A percentile compares a stretch with the other conserved stretches of the same genome.
phyloP scores from a whole-genome alignment of 2,888 invertebrate species.

The Lordiphosa fenestrarum region DNA sequence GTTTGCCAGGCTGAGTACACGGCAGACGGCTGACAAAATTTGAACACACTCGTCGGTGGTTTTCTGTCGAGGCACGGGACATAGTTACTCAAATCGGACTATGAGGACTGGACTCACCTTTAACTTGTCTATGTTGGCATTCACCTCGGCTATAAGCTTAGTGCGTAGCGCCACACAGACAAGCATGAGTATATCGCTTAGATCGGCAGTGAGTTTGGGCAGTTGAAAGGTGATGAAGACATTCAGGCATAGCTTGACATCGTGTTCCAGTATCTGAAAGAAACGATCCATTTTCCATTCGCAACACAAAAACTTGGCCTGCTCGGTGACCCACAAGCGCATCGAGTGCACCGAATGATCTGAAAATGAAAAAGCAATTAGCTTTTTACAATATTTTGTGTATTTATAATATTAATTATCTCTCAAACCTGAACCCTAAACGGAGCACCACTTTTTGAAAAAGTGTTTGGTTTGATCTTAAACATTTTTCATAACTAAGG shows the following conservation, averaged over 20 bases:
- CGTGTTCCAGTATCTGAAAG: slow-evolving; percentile 85
- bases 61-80: slow-evolving; percentile 81
- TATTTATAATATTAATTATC: no score
- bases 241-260: slow-evolving; percentile 84
- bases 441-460: no score
- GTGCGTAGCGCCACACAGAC: slow-evolving; percentile 91
- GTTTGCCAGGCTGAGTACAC: slow-evolving; percentile 89
- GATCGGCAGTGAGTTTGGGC: slow-evolving; percentile 81
- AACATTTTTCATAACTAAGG: no score
- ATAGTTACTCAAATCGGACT: background rate
- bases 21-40: slow-evolving; percentile 87
- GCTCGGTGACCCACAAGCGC: slow-evolving; percentile 88
- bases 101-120: slow-evolving; percentile 82
- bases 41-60: slow-evolving; percentile 87
- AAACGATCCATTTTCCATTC: slow-evolving; percentile 89
- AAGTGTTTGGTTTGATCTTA: no score
- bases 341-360: slow-evolving; percentile 91
- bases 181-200: slow-evolving; percentile 87
- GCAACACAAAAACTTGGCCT: slow-evolving; percentile 87
- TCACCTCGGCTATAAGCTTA: slow-evolving; percentile 89
- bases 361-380: slow-evolving; percentile 57
- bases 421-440: no score
- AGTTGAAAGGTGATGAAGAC: slow-evolving; percentile 82
- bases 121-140: slow-evolving; percentile 87
- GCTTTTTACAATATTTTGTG: no score